Evolutionary conservation across 2,113 vertebrate species (phyloP), one percentile per base, ranked within the genome.

Genomic region (Donacobius atricapilla): DNA sequence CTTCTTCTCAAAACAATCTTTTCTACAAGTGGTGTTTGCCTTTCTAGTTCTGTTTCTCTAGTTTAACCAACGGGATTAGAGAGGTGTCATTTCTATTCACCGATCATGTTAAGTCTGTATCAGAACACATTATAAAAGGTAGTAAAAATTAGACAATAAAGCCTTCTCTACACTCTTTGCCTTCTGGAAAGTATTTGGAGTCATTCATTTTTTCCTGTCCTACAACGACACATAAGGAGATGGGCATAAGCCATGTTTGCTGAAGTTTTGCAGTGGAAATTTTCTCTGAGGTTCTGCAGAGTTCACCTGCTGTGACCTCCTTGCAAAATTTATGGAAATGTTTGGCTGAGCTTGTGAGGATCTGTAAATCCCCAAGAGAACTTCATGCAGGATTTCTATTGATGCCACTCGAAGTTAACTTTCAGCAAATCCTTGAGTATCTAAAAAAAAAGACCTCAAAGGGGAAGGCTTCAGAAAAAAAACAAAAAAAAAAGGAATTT

Each of bases 301-400:
- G 60, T 68, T 93, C 48, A 30, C 27, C n/a, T 93, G 81, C 78
- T 96, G 56, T 0, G 4, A 95, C 70, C 90, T 91, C 48, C 54
- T 85, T 92, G 57, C 60, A 94, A 42, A 90, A 93, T 93, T 96
- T 61, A 89, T 80, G 78, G 75, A 90, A 63, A 79, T 87, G 45
- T 92, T 94, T 24, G 64, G 50, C 73, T 89, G 37, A 94, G 81
- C 42, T 77, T 88, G 48, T 70, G 76, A 83, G 47, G 39, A 53
- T 60, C 48, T 75, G 65, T 78, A 81, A 89, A 94, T 86, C 51
- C 68, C n/a, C 82, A 82, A 50, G 94, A 77, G 80, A 91, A 44
- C 91, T 96, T 61, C 20, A 28, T 39, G 44, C 39, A 77, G 81
- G 42, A 76, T 92, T 95, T 85, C 58, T 21, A 63, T 24, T 65